These are phyloP conservation scores for Isaurus tuberculatus DNA, from an alignment of 92 coral and sea anemone species.

Conservation along the genomic window DNA sequence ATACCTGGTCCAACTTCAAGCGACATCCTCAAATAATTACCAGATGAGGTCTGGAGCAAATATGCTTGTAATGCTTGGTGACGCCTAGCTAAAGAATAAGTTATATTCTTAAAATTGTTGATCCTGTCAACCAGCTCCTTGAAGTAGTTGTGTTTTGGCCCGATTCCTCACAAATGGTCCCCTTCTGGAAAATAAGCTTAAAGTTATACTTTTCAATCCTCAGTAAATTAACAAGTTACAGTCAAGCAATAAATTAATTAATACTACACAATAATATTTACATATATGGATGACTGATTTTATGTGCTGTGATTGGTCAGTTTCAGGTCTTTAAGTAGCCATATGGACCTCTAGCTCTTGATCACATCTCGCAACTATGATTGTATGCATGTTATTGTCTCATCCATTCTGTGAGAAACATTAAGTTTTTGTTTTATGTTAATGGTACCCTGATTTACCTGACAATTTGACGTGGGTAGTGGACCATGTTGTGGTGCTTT, in stretches of 20 bases:
- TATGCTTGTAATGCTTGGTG: constrained; percentile 76
- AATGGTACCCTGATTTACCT: constrained; percentile 49
- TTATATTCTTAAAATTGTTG: constrained; percentile 72
- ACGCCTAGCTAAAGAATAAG: constrained; percentile 66
- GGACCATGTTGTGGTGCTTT: constrained; percentile 77
- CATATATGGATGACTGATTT: too few relatives aligned
- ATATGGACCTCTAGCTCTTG: too few relatives aligned
- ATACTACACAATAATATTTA: not conserved
- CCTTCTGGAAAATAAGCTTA: not conserved
- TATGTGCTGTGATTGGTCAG: too few relatives aligned
- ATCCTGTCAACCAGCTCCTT: constrained; percentile 57
- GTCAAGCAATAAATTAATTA: not conserved
- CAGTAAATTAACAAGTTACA: constrained; percentile 1
- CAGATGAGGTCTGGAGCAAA: constrained; percentile 53
- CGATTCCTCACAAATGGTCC: constrained; percentile 73
- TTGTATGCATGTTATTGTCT: not conserved
- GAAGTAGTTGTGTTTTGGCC: constrained; percentile 75
- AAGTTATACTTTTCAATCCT: not conserved
- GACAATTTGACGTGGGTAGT: constrained; percentile 72
- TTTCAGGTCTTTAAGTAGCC: too few relatives aligned
- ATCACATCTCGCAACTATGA: not conserved
- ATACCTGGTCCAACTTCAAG: constrained; percentile 77
- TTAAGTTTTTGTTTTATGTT: not conserved
- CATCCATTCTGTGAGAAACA: not conserved
- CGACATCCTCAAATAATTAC: constrained; percentile 49